phyloP scores from a whole-genome alignment of 2,797 vertebrate species.

The Paguma larvata region DNA sequence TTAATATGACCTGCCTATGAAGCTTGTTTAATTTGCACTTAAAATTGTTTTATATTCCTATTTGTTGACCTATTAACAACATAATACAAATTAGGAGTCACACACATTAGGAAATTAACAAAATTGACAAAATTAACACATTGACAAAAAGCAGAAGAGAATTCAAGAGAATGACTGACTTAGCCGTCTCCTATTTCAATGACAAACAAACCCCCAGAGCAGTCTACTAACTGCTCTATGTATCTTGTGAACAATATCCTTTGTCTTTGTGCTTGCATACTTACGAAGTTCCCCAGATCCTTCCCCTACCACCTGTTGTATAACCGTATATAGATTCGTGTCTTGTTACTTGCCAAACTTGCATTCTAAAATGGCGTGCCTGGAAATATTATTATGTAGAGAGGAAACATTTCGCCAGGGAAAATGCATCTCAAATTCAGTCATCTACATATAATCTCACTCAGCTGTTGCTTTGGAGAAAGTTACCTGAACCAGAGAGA shows the following conservation, averaged over 20 bases:
- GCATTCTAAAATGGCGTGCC: background rate
- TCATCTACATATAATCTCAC: background rate
- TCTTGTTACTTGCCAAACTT: background rate
- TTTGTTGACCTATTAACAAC: background rate
- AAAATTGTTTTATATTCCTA: background rate
- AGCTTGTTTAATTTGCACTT: conserved; percentile 22
- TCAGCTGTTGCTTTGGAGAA: background rate
- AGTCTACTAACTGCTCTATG: background rate
- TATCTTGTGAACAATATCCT: background rate
- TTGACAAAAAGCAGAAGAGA: background rate
- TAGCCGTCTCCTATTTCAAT: background rate
- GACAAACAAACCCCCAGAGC: background rate
- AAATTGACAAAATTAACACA: background rate
- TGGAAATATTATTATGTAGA: background rate
- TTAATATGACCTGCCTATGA: background rate
- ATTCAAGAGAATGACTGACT: background rate
- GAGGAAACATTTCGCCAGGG: background rate
- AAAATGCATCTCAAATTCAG: background rate
- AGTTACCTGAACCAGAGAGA: background rate
- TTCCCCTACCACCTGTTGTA: background rate
- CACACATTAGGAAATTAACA: background rate
- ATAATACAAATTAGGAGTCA: background rate
- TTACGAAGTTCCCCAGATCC: background rate
- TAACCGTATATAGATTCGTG: background rate
- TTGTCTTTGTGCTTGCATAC: background rate